Evolutionary conservation across 2,113 vertebrate genomes (phyloP), one percentile per base, ranked within the genome.

Genomic region (Pygoscelis antarcticus): DNA sequence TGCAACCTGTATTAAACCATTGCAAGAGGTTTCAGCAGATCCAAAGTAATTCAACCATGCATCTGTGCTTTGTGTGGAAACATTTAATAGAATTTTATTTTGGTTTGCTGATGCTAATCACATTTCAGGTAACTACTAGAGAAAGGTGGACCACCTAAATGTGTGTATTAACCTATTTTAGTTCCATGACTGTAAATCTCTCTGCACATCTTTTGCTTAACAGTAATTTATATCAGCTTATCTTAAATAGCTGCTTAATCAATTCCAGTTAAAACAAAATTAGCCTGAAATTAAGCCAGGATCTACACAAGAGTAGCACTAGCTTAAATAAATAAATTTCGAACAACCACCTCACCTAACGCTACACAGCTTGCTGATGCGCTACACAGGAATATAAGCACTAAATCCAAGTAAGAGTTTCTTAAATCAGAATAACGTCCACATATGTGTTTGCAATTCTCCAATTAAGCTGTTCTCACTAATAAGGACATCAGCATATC

Each of bases 271-370:
- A 90, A 88, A 95, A 85, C 26, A 81, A 74, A 93, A 88, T 88
- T 74, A 92, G 68, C 68, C 90, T 94, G 83, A 97, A 94, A 93
- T 90, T 47, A 93, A 93, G 83, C 46, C 61, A 93, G 52, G 60
- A 86, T 93, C 88, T 70, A 87, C 74, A 81, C 6, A 69, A 66
- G 47, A 92, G 44, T 11, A 78, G n/a, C 60, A 81, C 42, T 46
- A 64, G 42, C 55, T 95, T 81, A 54, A 86, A 84, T 80, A 91
- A 96, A 94, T 90, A 85, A 54, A 44, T 91, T 84, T 44, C 40
- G 83, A 71, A 58, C 71, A 52, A 64, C 78, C 11, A 34, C 23
- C 47, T 92, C 72, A 81, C 42, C 52, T 51, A 61, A 81, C 89
- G 46, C n/a, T 30, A 16, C 44, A 55, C 34, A 89, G 38, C 26